These are phyloP conservation scores for Acestrorhynchus altus DNA, from an alignment of 2,797 vertebrate genomes.

Conservation along the genomic window DNA sequence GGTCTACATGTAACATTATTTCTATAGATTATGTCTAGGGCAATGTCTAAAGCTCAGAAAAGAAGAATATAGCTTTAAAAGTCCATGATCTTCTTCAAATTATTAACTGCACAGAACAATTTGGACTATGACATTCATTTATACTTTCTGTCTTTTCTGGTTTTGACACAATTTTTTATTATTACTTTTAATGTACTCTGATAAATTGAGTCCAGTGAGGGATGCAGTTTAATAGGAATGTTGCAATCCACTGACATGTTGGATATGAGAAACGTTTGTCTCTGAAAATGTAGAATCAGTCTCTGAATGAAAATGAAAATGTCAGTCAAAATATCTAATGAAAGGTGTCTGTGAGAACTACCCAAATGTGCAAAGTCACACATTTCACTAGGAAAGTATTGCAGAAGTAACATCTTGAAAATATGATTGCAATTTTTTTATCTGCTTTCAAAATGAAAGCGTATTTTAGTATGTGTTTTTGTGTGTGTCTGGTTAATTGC, in stretches of 20 bases:
- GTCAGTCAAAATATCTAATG: slow-evolving; percentile 17
- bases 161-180: slow-evolving; percentile 15
- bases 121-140: not conserved
- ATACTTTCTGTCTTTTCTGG: not conserved
- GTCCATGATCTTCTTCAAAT: not conserved
- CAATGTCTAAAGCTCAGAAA: not conserved
- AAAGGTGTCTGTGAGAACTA: not conserved
- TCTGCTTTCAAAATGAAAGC: not conserved
- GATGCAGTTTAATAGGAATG: slow-evolving; percentile 6
- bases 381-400: not conserved
- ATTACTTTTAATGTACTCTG: slow-evolving; percentile 18
- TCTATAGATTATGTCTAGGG: not conserved
- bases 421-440: not conserved
- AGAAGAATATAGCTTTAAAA: not conserved
- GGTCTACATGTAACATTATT: no score
- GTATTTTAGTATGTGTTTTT: not conserved
- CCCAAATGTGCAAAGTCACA: slow-evolving; percentile 5
- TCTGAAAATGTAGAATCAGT: not conserved
- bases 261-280: slow-evolving; percentile 12
- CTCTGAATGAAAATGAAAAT: slow-evolving; percentile 21
- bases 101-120: not conserved
- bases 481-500: not conserved
- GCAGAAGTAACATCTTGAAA: not conserved
- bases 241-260: slow-evolving; percentile 1
- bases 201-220: slow-evolving; percentile 17